Evolutionary conservation across 2,113 vertebrate species (phyloP).

Genomic region (Chaetops frenatus): DNA sequence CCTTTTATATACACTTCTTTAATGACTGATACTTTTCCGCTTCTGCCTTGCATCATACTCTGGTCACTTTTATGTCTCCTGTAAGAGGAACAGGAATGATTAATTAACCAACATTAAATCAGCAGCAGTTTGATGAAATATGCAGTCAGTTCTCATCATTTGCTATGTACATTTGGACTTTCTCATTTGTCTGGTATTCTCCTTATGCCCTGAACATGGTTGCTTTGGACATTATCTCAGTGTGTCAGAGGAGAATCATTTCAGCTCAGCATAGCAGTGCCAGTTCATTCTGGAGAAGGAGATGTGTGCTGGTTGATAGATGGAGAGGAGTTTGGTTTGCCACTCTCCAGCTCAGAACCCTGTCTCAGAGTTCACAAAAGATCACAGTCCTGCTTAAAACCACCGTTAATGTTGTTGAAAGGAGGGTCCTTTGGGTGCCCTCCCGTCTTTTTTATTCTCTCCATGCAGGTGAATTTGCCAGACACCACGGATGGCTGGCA

Average conservation of each 20-base stretch:
- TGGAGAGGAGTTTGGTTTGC: neutral
- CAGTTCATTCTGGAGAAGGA: neutral
- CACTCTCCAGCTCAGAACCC: neutral
- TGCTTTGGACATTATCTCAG: conserved; percentile 42
- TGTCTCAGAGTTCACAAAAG: neutral
- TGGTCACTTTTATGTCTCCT: conserved; percentile 20
- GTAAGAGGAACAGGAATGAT: conserved; percentile 35
- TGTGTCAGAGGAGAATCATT: neutral
- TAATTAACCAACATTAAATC: conserved; percentile 47
- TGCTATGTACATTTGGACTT: neutral
- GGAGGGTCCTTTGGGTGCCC: neutral
- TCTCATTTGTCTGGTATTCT: conserved; percentile 51
- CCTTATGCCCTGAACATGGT: neutral
- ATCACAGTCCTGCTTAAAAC: neutral
- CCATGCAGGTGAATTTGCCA: neutral
- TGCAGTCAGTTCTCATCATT: conserved; percentile 45
- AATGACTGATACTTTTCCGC: conserved; percentile 28
- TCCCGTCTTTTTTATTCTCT: neutral
- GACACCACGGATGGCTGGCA: conserved; percentile 14
- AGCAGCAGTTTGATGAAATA: conserved; percentile 50
- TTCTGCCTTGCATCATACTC: conserved; percentile 22
- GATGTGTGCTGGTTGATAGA: neutral
- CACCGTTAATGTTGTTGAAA: neutral
- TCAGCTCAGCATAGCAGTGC: neutral
- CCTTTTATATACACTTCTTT: conserved; percentile 16